phyloP scores from a whole-genome alignment of 1,140 invertebrate species.

The Cydia fagiglandana region DNA sequence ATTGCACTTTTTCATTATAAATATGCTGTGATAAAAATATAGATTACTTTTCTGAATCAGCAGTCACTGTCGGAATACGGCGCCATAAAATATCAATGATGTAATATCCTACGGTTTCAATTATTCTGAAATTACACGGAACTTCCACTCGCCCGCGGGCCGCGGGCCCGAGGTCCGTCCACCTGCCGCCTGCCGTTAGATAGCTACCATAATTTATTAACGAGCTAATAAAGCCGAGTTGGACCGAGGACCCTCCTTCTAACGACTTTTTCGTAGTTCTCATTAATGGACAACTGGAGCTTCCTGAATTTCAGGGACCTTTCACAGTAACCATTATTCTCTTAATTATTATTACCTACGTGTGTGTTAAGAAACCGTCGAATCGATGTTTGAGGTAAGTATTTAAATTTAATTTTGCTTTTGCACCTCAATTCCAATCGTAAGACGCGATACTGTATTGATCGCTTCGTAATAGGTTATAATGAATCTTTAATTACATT shows the following conservation, averaged over 20 bases:
- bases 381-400: too few relatives aligned
- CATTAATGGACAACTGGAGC: background rate
- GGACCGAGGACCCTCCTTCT: background rate
- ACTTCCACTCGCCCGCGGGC: background rate
- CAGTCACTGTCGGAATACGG: background rate
- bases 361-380: background rate
- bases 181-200: background rate
- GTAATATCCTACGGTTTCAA: slow-evolving; percentile 2
- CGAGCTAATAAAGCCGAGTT: slow-evolving; percentile 18
- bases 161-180: background rate
- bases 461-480: too few relatives aligned
- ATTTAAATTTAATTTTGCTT: too few relatives aligned
- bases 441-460: too few relatives aligned
- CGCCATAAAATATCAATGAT: slow-evolving; percentile 3
- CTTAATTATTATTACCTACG: background rate
- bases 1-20: too few relatives aligned
- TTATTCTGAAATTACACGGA: slow-evolving; percentile 12
- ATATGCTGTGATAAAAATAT: background rate
- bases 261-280: slow-evolving; percentile 23
- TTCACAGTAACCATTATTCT: background rate
- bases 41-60: too few relatives aligned
- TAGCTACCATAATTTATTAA: slow-evolving; percentile 27
- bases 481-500: too few relatives aligned
- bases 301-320: slow-evolving; percentile 6
- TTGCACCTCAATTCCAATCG: too few relatives aligned